Base-by-base conservation (phyloP, 2,888 invertebrate genomes). In the Athalia circularis region DNA sequence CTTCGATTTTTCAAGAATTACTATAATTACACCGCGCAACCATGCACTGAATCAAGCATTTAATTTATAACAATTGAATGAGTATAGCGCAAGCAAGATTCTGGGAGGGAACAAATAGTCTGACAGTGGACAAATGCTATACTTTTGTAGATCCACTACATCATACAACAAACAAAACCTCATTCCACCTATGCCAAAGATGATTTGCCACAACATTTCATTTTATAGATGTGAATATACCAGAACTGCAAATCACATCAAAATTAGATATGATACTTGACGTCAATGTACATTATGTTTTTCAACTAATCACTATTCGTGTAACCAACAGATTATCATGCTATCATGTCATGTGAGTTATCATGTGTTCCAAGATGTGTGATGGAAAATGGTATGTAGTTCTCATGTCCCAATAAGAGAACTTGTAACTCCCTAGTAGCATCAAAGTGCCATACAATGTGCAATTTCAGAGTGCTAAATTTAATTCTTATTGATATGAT, bases 171-270 rank as follows among this genome's bases (percentile, higher is more conserved):
- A 29, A 29, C 29, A 29, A 29, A 29, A 29, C 29, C 29, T 29
- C 29, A 29, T 29, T 29, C 29, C 29, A 29, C 11, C 3, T 47
- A 59, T 13, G 47, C 47, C 5, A 29, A 29, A 29, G 29, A 29
- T 13, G 47, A 57, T 45, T 54, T 6, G 3, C 29, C 52, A 0
- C 1, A 59, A 47, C 47, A n/a, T 13, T 47, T 67, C 5, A 50
- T 52, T 11, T 8, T 9, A 43, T 29, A 15, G 45, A 50, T 13
- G 3, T 68, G 5, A 29, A 68, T 54, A 54, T 52, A 68, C 67
- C 43, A 52, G n/a, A 70, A 70, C 57, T 59, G 72, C 59, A 47
- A 45, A 59, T 72, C 72, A 72, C 59, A 59, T 72, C 72, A 72
- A 59, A 59, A 72, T 45, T 72, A 47, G 6, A 54, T 68, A 52